A percentile compares a stretch with the other conserved stretches of the same genome.
These are phyloP conservation scores for Hemibagrus guttatus DNA, from an alignment of 2,797 vertebrate genomes.

Conservation along the genomic window DNA sequence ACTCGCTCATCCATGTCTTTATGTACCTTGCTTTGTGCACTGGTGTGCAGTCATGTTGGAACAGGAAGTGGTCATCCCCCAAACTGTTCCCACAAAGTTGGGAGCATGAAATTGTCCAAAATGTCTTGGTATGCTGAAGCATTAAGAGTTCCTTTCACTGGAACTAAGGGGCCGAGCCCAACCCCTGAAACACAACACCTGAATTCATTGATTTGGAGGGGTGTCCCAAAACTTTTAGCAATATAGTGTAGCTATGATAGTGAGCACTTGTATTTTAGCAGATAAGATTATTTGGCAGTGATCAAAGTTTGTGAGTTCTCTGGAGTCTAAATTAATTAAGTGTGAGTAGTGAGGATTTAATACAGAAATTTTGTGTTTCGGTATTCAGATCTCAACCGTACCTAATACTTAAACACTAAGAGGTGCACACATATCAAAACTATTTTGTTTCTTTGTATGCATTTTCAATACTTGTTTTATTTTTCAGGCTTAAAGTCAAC, in stretches of 20 bases:
- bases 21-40: too few relatives aligned
- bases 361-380: not conserved
- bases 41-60: too few relatives aligned
- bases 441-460: not conserved
- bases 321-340: not conserved
- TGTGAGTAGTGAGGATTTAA: not conserved
- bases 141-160: too few relatives aligned
- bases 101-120: too few relatives aligned
- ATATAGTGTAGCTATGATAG: not conserved
- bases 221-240: too few relatives aligned
- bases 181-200: too few relatives aligned
- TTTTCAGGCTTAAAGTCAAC: not conserved
- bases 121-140: too few relatives aligned
- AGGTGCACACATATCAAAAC: not conserved
- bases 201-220: too few relatives aligned
- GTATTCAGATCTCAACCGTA: not conserved
- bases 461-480: not conserved
- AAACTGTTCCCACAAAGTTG: too few relatives aligned
- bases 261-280: not conserved
- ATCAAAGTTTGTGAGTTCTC: not conserved
- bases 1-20: too few relatives aligned
- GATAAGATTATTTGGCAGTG: not conserved
- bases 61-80: too few relatives aligned
- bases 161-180: too few relatives aligned
- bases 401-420: not conserved